Evolutionary conservation across 1,140 invertebrate species (phyloP).

Genomic region (Hylaeus volcanicus): DNA sequence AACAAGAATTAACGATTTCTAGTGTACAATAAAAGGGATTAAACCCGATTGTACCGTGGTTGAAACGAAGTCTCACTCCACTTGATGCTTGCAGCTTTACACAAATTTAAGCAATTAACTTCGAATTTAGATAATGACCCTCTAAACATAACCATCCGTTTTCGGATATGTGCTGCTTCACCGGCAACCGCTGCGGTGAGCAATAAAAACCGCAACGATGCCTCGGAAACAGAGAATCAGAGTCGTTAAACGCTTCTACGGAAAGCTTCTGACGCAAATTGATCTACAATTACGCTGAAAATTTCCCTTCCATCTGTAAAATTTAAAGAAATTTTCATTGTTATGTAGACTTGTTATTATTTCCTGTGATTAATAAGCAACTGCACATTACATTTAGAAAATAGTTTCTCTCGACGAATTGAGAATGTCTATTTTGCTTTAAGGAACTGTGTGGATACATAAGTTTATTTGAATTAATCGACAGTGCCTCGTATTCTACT

Average conservation of each 20-base stretch:
- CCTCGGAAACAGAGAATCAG: background rate
- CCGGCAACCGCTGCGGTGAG: background rate
- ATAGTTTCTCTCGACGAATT: no score
- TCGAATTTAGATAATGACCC: background rate
- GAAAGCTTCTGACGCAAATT: conserved; percentile 6
- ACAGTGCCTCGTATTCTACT: background rate
- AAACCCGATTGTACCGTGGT: background rate
- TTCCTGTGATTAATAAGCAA: no score
- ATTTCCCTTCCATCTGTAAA: background rate
- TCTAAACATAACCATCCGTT: conserved; percentile 15
- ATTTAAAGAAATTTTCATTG: background rate
- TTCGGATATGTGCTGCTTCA: background rate
- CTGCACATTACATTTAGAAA: no score
- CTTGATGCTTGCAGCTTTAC: background rate
- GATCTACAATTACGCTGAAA: background rate
- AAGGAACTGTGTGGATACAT: background rate
- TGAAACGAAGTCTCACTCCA: background rate
- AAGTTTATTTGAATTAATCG: background rate
- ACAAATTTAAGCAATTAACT: conserved; percentile 20
- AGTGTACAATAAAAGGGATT: background rate
- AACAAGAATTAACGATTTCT: background rate
- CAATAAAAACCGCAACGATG: background rate
- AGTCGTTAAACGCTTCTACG: background rate
- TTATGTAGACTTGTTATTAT: no score
- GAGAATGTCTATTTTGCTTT: no score